A percentile compares a stretch with the other conserved stretches of the same genome.
Evolutionary conservation across 2,113 vertebrate species (phyloP).

Genomic region (Pseudopipra pipra): DNA sequence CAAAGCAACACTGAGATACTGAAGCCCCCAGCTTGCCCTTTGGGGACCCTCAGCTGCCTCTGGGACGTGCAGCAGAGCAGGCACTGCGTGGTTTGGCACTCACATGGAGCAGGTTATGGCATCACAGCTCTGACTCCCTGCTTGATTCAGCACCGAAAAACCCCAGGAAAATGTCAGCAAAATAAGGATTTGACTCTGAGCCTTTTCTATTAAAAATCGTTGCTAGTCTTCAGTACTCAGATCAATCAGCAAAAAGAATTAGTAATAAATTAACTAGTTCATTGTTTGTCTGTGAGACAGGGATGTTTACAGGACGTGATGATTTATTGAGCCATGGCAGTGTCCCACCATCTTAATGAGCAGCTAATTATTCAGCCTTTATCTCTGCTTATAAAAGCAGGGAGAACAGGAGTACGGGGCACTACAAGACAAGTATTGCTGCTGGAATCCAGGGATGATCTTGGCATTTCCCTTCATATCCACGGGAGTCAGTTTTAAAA

Average conservation of each 20-base stretch:
- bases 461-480: background rate
- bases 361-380: background rate
- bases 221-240: background rate
- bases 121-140: accelerated
- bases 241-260: background rate
- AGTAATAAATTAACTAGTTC: background rate
- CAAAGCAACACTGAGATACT: accelerated
- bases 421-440: background rate
- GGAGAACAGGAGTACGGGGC: accelerated
- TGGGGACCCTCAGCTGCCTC: background rate
- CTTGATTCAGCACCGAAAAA: background rate
- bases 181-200: background rate
- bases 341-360: background rate
- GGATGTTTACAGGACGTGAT: too few species aligned
- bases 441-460: background rate
- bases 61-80: accelerated
- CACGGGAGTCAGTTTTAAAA: background rate
- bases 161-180: background rate
- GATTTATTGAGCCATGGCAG: background rate
- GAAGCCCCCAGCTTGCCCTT: accelerated
- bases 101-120: accelerated
- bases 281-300: background rate
- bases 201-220: too few species aligned
- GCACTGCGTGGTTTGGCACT: background rate
- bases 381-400: background rate